Percentiles rank a stretch among this genome's conserved stretches.
Conservation (phyloP, 1,140 invertebrate species). For the Nasonia giraulti region DNA sequence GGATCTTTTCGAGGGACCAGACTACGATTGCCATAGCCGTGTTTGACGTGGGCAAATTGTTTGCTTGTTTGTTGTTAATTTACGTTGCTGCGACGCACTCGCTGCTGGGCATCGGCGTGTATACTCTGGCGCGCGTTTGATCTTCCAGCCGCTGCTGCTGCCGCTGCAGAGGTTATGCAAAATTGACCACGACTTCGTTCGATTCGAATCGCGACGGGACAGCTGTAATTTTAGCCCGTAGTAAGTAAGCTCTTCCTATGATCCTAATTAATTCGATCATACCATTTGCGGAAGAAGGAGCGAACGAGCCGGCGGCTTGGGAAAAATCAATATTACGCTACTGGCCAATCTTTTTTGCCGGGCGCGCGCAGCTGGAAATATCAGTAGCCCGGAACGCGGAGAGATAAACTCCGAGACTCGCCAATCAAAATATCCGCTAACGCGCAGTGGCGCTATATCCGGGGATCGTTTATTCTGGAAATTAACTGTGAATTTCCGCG, state of each 20-base stretch:
- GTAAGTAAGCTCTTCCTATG: not conserved
- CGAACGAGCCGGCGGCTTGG: not conserved
- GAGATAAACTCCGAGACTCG: conserved; percentile 13
- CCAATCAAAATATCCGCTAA: conserved; percentile 48
- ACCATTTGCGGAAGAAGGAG: not conserved
- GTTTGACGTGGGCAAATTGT: conserved; percentile 27
- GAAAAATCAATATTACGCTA: conserved; percentile 49
- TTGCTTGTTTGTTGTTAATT: conserved; percentile 39
- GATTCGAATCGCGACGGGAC: not conserved
- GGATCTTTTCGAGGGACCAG: not conserved
- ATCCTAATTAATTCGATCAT: conserved; percentile 25
- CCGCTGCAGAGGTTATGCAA: not conserved
- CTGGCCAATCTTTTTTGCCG: conserved; percentile 13
- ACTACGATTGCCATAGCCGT: not conserved
- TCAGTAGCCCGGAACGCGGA: not conserved
- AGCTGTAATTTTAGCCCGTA: no score
- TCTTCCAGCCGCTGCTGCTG: not conserved
- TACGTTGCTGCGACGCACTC: not conserved
- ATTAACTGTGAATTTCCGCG: conserved; percentile 43
- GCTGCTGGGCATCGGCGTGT: not conserved
- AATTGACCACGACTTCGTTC: no score
- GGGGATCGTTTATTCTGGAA: conserved; percentile 46
- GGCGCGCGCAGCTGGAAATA: conserved; percentile 18
- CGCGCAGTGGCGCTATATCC: not conserved
- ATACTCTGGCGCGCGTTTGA: not conserved